Base-by-base conservation (phyloP, 2,113 vertebrate species). In the Percopsis transmontana region DNA sequence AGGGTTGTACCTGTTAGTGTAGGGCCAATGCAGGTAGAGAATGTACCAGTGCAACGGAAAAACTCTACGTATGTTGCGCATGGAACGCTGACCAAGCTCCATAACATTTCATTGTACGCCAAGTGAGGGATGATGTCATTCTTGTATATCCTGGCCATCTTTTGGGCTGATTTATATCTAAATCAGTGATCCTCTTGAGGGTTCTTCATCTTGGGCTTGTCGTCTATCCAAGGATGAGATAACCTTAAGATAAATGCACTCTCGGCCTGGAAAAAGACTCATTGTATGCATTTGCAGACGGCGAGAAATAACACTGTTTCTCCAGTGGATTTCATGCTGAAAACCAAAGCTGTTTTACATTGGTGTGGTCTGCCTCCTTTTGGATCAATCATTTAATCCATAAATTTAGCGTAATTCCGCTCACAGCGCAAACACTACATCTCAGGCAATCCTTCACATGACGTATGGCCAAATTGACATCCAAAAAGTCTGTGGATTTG, bases 161-260 rank as follows among this genome's bases (percentile, higher is more conserved):
- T 39, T 42, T 62, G 60, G 60, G 57, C 52, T 24, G 38, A 63
- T 50, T 68, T 64, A 60, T 41, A 66, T 74, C 33, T 45, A 65
- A 56, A 57, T 80, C 59, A 66, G 60, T 39, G 57, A 62, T 54
- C 54, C 74, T 66, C 64, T 52, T 24, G 58, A 15, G 55, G 73
- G 58, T 51, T 83, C 82, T 80, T 70, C 70, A 75, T 51, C 72
- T 74, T 41, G 27, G 42, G 53, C 66, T 19, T 68, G 38, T 71
- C 19, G 58, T 41, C 57, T 33, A 53, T 77, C 74, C 83, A 83
- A 74, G 63, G 42, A 80, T 78, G 80, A 82, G 50, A 74, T 82
- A 73, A 84, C 66, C 55, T 60, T 61, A 19, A 40, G 74, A 65
- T 60, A 61, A 78, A 74, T 80, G 20, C 44, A n/a, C 40, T 68